Conservation (phyloP, 2,888 invertebrate genomes). For the Phania funesta region DNA sequence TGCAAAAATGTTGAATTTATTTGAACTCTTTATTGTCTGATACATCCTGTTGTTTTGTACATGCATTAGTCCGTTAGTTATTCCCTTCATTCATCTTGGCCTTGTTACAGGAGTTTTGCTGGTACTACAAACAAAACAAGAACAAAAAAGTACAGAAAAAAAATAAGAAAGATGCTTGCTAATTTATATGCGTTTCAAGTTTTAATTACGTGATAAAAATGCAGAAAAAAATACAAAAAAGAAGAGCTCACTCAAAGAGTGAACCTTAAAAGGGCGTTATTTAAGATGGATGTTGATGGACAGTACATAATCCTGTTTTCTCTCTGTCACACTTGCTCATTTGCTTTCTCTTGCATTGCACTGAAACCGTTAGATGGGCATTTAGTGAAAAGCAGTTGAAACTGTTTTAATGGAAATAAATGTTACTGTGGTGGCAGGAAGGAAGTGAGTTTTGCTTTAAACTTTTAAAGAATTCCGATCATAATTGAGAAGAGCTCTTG, state of each 20-base stretch:
- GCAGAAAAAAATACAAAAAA: constrained; percentile 42
- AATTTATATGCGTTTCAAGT: constrained; percentile 79
- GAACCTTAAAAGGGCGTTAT: constrained; percentile 63
- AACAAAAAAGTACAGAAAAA: constrained; percentile 19
- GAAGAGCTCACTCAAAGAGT: constrained; percentile 62
- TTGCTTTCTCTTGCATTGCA: constrained; percentile 13
- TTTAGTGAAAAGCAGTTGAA: constrained; percentile 16
- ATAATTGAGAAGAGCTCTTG: no score
- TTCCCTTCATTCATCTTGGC: constrained; percentile 53
- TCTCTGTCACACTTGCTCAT: constrained; percentile 13
- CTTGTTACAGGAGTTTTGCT: constrained; percentile 52
- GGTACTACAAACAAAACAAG: constrained; percentile 29
- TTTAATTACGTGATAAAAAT: constrained; percentile 78
- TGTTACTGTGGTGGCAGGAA: constrained; percentile 20
- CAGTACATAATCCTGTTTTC: constrained; percentile 37
- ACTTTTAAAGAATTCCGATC: no score
- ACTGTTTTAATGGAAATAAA: not conserved
- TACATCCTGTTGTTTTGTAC: constrained; percentile 54
- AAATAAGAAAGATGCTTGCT: constrained; percentile 70
- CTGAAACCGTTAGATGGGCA: constrained; percentile 20
- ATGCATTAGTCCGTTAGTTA: constrained; percentile 35
- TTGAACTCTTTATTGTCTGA: constrained; percentile 53
- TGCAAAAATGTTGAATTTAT: constrained; percentile 47
- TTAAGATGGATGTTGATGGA: constrained; percentile 64
- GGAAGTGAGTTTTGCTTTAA: no score